These are phyloP conservation scores for Nycteola revayana DNA, from an alignment of 2,888 invertebrate species.

Conservation along the genomic window DNA sequence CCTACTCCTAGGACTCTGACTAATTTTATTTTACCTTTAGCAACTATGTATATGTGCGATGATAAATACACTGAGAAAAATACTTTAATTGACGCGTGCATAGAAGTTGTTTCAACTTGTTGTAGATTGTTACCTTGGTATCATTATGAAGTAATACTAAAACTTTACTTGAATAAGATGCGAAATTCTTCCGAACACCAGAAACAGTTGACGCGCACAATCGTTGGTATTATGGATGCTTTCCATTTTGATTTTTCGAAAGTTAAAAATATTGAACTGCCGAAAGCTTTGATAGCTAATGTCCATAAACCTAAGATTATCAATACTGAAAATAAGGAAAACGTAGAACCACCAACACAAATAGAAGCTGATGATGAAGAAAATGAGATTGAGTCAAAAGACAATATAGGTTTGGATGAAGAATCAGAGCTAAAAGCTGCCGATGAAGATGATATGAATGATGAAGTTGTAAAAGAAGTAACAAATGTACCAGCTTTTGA, in stretches of 20 bases:
- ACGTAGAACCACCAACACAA: conserved; percentile 18
- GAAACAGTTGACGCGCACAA: conserved; percentile 89
- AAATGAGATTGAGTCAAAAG: conserved; percentile 28
- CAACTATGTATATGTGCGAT: conserved; percentile 89
- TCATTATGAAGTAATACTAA: conserved; percentile 91
- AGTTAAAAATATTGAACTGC: conserved; percentile 63
- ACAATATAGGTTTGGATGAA: conserved; percentile 43
- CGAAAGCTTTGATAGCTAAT: conserved; percentile 55
- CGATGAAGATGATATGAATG: conserved; percentile 60
- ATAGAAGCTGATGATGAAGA: conserved; percentile 23
- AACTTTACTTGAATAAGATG: conserved; percentile 90
- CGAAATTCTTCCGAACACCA: conserved; percentile 88
- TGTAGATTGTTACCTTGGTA: conserved; percentile 93
- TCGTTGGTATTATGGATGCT: conserved; percentile 91
- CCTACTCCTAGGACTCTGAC: conserved; percentile 88
- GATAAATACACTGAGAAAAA: conserved; percentile 90
- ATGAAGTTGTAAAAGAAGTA: conserved; percentile 51
- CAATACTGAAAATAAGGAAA: conserved; percentile 36
- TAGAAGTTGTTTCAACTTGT: conserved; percentile 89
- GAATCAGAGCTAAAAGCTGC: conserved; percentile 59
- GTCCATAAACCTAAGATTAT: conserved; percentile 36
- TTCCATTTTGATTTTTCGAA: conserved; percentile 95
- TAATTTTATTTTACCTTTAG: conserved; percentile 92
- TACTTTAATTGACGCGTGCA: conserved; percentile 91
- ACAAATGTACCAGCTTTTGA: conserved; percentile 60